phyloP scores from a whole-genome alignment of 2,113 vertebrate species.

The Urocitellus parryii region DNA sequence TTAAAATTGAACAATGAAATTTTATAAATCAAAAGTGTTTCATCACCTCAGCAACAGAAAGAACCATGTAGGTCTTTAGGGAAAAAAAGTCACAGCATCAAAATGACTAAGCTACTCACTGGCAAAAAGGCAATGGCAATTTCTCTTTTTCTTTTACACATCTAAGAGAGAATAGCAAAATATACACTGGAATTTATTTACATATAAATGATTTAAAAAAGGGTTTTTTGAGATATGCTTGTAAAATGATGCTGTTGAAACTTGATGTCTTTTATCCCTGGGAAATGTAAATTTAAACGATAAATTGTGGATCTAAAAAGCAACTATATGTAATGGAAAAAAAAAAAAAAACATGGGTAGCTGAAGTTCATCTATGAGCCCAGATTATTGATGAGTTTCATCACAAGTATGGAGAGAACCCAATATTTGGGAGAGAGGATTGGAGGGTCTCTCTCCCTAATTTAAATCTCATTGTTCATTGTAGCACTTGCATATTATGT shows the following conservation, averaged over 20 bases:
- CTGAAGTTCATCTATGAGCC: neutral
- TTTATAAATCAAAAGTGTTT: conserved; percentile 23
- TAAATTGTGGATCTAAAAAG: neutral
- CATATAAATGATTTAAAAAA: neutral
- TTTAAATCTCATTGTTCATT: conserved; percentile 6
- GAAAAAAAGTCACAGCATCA: neutral
- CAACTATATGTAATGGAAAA: neutral
- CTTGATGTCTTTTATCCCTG: neutral
- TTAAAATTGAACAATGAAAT: conserved; percentile 9
- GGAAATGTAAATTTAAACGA: neutral
- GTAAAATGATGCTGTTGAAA: neutral
- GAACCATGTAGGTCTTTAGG: neutral
- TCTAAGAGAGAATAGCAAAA: conserved; percentile 8
- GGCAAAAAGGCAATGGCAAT: neutral
- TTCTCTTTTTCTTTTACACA: neutral
- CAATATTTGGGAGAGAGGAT: neutral
- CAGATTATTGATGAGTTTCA: neutral
- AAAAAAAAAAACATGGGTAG: neutral
- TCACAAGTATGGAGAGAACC: neutral
- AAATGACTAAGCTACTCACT: neutral
- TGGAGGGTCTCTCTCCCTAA: neutral
- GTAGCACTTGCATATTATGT: neutral
- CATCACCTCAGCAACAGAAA: neutral
- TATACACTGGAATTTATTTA: neutral
- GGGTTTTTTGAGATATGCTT: neutral